phyloP scores from a whole-genome alignment of 2,888 invertebrate species.

The Steromphala cineraria region DNA sequence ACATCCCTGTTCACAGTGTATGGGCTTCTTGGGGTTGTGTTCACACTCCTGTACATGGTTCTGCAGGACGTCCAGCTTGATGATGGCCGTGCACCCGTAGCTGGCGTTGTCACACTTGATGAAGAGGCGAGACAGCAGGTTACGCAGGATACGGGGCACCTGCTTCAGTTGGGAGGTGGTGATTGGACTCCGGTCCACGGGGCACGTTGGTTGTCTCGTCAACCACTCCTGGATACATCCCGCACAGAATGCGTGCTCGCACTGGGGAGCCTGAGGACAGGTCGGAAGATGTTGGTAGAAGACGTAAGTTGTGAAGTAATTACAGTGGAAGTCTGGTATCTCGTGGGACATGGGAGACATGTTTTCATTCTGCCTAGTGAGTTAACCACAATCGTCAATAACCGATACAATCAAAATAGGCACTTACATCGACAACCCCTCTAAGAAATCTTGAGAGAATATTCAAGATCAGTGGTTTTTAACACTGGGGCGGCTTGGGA shows the following conservation, averaged over 20 bases:
- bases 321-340: no score
- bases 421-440: no score
- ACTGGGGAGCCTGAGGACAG: conserved; percentile 96
- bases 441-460: no score
- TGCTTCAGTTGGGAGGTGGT: conserved; percentile 90
- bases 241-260: conserved; percentile 96
- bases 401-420: no score
- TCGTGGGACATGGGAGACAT: no score
- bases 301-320: no score
- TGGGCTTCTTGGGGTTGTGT: conserved; percentile 94
- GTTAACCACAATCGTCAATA: no score
- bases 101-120: conserved; percentile 93
- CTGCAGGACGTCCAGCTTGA: conserved; percentile 90
- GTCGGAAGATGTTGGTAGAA: no score
- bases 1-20: conserved; percentile 95
- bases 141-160: conserved; percentile 93
- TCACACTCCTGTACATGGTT: conserved; percentile 93
- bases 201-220: conserved; percentile 93
- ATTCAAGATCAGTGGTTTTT: no score
- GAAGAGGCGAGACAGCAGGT: conserved; percentile 88
- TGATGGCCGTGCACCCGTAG: conserved; percentile 84
- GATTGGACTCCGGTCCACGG: conserved; percentile 92
- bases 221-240: conserved; percentile 97
- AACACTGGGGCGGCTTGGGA: no score
- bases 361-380: no score